A percentile compares a stretch with the other conserved stretches of the same genome.
Evolutionary conservation across 23 tunicate genomes (phyloP).

Genomic region (Ascidia mentula): DNA sequence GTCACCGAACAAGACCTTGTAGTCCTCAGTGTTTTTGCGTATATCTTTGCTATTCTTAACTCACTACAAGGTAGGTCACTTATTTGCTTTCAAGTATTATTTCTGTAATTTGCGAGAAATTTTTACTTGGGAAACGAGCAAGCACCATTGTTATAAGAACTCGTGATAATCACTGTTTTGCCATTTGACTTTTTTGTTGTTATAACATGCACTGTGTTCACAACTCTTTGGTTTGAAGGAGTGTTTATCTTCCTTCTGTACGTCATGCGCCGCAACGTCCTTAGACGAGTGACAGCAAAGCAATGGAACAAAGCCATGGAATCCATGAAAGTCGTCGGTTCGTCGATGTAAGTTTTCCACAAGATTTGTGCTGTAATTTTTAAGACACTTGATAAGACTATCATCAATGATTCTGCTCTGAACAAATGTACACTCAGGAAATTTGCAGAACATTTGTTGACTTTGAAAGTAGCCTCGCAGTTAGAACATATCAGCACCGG

Average conservation of each 20-base stretch:
- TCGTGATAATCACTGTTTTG: background rate
- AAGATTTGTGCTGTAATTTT: no score
- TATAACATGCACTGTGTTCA: background rate
- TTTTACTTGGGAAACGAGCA: background rate
- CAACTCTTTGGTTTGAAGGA: background rate
- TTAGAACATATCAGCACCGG: no score
- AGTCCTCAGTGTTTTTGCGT: slow-evolving; percentile 3
- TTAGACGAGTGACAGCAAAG: background rate
- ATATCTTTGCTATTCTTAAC: slow-evolving; percentile 6
- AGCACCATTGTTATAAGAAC: background rate
- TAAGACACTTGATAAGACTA: no score
- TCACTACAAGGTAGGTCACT: background rate
- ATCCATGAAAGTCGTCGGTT: no score
- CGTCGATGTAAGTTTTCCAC: no score
- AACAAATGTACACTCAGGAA: no score
- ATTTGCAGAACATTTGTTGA: no score
- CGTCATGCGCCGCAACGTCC: background rate
- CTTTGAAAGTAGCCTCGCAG: no score
- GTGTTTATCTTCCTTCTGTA: background rate
- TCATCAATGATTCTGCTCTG: no score
- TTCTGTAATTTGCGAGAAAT: background rate
- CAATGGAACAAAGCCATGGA: no score
- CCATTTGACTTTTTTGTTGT: background rate
- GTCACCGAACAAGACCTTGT: background rate
- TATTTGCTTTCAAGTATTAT: background rate